phyloP scores from a whole-genome alignment of 2,888 invertebrate genomes.

The Nineta flava region DNA sequence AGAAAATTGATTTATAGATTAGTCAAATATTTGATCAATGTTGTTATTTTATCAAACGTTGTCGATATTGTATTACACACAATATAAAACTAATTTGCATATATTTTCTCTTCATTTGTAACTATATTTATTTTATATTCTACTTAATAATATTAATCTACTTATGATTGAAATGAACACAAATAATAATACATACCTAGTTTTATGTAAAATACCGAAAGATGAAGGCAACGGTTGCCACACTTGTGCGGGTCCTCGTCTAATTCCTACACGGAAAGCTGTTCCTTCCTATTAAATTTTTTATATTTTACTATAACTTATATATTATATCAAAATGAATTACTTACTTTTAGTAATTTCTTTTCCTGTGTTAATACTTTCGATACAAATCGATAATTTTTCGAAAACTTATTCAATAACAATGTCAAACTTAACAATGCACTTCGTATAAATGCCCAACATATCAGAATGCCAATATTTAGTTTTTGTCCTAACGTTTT shows the following conservation, averaged over 20 bases:
- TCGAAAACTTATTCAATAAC: slow-evolving; percentile 72
- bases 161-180: background rate
- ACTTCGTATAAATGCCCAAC: slow-evolving; percentile 59
- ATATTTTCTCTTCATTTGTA: too few relatives aligned
- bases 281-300: slow-evolving; percentile 42
- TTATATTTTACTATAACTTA: background rate
- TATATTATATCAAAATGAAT: background rate
- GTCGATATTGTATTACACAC: too few relatives aligned
- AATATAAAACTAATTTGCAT: too few relatives aligned
- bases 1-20: too few relatives aligned
- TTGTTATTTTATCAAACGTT: too few relatives aligned
- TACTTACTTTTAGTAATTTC: slow-evolving; percentile 60
- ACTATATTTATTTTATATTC: too few relatives aligned
- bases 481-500: background rate
- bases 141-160: too few relatives aligned
- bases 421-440: slow-evolving; percentile 66
- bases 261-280: slow-evolving; percentile 47
- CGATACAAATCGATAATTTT: slow-evolving; percentile 90
- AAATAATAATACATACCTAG: slow-evolving; percentile 19
- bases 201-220: slow-evolving; percentile 21
- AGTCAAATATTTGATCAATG: too few relatives aligned
- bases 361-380: slow-evolving; percentile 79
- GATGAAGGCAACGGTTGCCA: slow-evolving; percentile 36
- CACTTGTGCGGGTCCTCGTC: slow-evolving; percentile 48
- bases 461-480: slow-evolving; percentile 35